Conservation (phyloP, 2,113 vertebrate species). For the Benthochromis sp. region DNA sequence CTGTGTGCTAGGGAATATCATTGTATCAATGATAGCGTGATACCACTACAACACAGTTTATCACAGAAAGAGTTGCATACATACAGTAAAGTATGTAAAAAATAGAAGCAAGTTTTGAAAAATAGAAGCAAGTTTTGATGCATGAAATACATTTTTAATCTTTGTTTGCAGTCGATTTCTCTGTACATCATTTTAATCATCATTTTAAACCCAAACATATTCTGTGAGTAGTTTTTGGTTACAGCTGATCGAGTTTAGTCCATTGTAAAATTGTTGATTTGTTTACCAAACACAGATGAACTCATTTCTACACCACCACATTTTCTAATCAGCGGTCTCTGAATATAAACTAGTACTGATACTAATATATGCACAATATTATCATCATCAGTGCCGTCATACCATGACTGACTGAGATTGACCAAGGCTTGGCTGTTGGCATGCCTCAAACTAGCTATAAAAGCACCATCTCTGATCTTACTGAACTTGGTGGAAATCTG, state of each 20-base stretch:
- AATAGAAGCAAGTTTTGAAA: neutral
- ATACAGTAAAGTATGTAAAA: neutral
- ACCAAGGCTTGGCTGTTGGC: neutral
- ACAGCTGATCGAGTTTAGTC: neutral
- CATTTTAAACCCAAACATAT: neutral
- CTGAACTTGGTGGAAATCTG: neutral
- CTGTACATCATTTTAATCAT: neutral
- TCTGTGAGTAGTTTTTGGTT: neutral
- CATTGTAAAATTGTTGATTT: neutral
- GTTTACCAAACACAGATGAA: neutral
- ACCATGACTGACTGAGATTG: neutral
- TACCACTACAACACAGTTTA: neutral
- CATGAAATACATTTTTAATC: neutral
- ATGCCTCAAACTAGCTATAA: neutral
- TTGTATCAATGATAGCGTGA: neutral
- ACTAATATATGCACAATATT: neutral
- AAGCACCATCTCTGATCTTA: neutral
- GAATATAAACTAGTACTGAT: neutral
- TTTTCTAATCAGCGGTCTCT: neutral
- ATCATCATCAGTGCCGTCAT: neutral
- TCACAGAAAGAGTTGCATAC: neutral
- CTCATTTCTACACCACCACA: neutral
- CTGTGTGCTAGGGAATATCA: neutral
- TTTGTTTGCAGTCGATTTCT: neutral
- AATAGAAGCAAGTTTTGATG: neutral